Conservation (phyloP, 2,888 invertebrate species). For the Julus scandinavius region DNA sequence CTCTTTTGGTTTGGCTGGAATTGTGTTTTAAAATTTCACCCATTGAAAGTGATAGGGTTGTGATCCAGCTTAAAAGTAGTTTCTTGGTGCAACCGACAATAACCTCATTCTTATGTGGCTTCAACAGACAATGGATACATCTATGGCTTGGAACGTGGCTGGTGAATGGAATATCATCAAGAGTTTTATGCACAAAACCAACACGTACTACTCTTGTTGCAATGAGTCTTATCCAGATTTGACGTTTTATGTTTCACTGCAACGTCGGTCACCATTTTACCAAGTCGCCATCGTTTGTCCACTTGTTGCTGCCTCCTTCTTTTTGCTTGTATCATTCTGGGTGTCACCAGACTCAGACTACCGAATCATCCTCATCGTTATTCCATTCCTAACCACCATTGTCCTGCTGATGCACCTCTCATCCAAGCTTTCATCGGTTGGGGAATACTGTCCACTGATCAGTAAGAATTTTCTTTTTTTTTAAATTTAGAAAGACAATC, state of each 20-base stretch:
- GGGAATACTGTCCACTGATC: conserved; percentile 55
- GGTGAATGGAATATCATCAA: conserved; percentile 81
- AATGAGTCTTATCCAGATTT: conserved; percentile 71
- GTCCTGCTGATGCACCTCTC: conserved; percentile 54
- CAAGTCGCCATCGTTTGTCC: conserved; percentile 74
- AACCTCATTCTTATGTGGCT: not conserved
- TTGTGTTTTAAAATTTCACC: no score
- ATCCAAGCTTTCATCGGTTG: conserved; percentile 60
- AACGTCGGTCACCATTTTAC: conserved; percentile 73
- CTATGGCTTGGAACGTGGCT: conserved; percentile 72
- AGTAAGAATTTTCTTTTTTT: not conserved
- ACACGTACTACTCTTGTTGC: conserved; percentile 67
- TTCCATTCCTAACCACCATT: not conserved
- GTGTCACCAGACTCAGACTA: not conserved
- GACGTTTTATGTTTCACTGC: conserved; percentile 69
- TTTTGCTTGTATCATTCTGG: conserved; percentile 7
- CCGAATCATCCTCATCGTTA: conserved; percentile 20
- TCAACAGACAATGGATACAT: conserved; percentile 64
- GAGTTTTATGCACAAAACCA: conserved; percentile 72
- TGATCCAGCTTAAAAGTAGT: no score
- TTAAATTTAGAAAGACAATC: not conserved
- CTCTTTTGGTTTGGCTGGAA: no score
- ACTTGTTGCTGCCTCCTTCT: conserved; percentile 66
- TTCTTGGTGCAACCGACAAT: no score
- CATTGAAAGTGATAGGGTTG: no score